Evolutionary conservation across 2,888 invertebrate genomes (phyloP).

Genomic region (Deilephila elpenor): DNA sequence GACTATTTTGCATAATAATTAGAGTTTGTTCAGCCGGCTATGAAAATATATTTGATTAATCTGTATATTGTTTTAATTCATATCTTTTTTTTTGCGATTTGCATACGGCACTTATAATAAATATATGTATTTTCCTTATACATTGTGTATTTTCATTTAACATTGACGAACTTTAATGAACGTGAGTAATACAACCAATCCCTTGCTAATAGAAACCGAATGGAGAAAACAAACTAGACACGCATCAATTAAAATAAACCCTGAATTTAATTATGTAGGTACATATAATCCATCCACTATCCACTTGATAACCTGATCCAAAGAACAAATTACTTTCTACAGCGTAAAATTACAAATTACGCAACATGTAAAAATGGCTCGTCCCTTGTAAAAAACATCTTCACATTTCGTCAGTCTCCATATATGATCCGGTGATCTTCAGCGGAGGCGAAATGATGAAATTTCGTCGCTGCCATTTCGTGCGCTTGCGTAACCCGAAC

Average conservation of each 20-base stretch:
- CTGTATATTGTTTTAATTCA: slow-evolving; percentile 8
- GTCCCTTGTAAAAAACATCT: slow-evolving; percentile 32
- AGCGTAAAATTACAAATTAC: neutral
- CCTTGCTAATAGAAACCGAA: no score
- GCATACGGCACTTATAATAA: neutral
- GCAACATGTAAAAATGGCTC: slow-evolving; percentile 27
- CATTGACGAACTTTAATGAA: no score
- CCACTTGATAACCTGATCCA: no score
- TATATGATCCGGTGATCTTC: slow-evolving; percentile 73
- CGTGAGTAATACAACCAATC: no score
- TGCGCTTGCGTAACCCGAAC: slow-evolving; percentile 75
- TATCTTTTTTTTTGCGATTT: slow-evolving; percentile 1
- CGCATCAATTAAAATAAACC: neutral
- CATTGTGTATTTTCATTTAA: neutral
- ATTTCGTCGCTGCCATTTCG: slow-evolving; percentile 82
- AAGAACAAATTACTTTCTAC: slow-evolving; percentile 13
- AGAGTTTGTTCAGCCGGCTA: slow-evolving; percentile 37
- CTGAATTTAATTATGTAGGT: neutral
- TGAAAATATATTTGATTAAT: slow-evolving; percentile 22
- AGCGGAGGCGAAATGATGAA: slow-evolving; percentile 78
- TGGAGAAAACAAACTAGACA: no score
- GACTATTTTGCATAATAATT: slow-evolving; percentile 55
- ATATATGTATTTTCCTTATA: slow-evolving; percentile 11
- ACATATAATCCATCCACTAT: no score
- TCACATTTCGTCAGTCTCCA: slow-evolving; percentile 71